Percentiles rank a stretch among this genome's conserved stretches.
phyloP scores from a whole-genome alignment of 1,140 invertebrate genomes.

The Lordiphosa collinella region DNA sequence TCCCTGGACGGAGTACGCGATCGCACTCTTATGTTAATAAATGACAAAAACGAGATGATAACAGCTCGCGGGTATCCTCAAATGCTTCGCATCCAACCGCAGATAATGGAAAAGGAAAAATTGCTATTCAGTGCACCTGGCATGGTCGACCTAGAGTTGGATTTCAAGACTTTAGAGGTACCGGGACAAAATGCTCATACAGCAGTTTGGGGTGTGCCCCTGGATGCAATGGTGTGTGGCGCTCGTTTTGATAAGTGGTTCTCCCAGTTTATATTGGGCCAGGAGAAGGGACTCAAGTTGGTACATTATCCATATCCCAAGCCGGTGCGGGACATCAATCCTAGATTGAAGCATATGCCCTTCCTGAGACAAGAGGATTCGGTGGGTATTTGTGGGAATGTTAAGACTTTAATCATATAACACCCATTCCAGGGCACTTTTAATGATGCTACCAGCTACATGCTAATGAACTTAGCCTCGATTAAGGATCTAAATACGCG shows the following conservation, averaged over 20 bases:
- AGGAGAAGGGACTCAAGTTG: conserved; percentile 81
- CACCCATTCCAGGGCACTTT: conserved; percentile 78
- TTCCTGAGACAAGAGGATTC: conserved; percentile 57
- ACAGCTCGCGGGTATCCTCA: conserved; percentile 81
- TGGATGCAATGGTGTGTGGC: conserved; percentile 83
- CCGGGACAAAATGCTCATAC: conserved; percentile 75
- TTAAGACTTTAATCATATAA: not conserved
- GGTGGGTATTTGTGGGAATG: conserved; percentile 24
- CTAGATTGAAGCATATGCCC: conserved; percentile 48
- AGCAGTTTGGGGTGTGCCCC: conserved; percentile 80
- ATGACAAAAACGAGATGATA: conserved; percentile 80
- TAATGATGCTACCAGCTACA: conserved; percentile 80
- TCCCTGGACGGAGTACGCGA: conserved; percentile 79
- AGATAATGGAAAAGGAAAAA: conserved; percentile 58
- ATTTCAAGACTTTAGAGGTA: conserved; percentile 60
- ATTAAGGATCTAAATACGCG: conserved; percentile 80
- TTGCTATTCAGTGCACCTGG: conserved; percentile 79
- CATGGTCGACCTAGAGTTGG: conserved; percentile 80
- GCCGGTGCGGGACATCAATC: conserved; percentile 50
- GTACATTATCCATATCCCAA: conserved; percentile 82
- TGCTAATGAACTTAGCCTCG: conserved; percentile 80
- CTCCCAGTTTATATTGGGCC: conserved; percentile 82
- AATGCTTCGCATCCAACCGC: conserved; percentile 81
- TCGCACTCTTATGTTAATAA: conserved; percentile 81
- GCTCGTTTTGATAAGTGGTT: conserved; percentile 83